Conservation (phyloP, 2,797 vertebrate genomes). For the Eulemur mongoz region DNA sequence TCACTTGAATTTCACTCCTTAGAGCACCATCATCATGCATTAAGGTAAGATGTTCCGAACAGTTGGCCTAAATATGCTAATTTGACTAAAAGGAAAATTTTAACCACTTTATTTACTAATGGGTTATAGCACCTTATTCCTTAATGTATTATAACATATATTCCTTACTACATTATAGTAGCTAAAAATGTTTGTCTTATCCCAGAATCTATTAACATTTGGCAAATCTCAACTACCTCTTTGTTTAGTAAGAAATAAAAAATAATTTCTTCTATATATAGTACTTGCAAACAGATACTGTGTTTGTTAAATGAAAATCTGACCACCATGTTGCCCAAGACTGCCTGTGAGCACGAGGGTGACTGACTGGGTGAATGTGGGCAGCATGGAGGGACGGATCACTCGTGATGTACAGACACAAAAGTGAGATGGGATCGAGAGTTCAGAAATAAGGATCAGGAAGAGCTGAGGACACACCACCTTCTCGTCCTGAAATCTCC, state of each 20-base stretch:
- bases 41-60: not conserved
- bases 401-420: not conserved
- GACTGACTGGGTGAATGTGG: not conserved
- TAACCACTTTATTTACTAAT: not conserved
- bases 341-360: not conserved
- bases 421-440: not conserved
- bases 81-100: conserved; percentile 16
- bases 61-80: not conserved
- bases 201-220: conserved; percentile 7
- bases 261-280: not conserved
- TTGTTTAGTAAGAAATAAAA: conserved; percentile 11
- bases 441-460: not conserved
- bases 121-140: not conserved
- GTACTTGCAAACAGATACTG: not conserved
- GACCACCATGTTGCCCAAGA: not conserved
- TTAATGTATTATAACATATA: not conserved
- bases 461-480: not conserved
- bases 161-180: not conserved
- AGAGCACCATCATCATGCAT: not conserved
- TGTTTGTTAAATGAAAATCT: not conserved
- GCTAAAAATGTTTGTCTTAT: conserved; percentile 28
- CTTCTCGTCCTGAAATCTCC: not conserved
- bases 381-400: not conserved
- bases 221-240: conserved; percentile 19
- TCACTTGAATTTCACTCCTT: not conserved